These are phyloP conservation scores for Caenorhabditis panamensis DNA, from an alignment of 2,888 invertebrate species.

Conservation along the genomic window DNA sequence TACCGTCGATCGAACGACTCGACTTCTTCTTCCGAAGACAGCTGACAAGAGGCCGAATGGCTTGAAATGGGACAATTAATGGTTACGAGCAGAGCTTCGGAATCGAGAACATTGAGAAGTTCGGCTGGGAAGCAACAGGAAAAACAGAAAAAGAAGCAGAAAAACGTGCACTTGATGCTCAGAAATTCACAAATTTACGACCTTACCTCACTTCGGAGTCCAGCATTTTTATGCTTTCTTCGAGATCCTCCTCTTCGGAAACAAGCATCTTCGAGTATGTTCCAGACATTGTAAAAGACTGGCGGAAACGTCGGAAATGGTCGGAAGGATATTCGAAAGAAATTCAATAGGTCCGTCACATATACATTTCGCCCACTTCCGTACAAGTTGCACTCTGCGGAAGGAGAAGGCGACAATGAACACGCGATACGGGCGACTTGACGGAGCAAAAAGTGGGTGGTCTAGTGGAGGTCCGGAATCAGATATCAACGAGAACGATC, in stretches of 20 bases:
- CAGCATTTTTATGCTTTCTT: conserved; percentile 16
- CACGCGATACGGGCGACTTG: conserved; percentile 1
- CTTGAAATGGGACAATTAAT: conserved; percentile 55
- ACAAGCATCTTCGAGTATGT: conserved; percentile 18
- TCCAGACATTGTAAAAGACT: conserved; percentile 8
- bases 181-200: conserved; percentile 39
- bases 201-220: conserved; percentile 33
- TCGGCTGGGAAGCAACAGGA: background rate
- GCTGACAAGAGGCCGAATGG: conserved; percentile 24
- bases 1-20: conserved; percentile 39
- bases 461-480: background rate
- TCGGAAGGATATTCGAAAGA: conserved; percentile 27
- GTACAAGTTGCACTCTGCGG: conserved; percentile 6
- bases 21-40: conserved; percentile 16
- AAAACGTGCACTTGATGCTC: conserved; percentile 21
- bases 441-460: background rate
- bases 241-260: conserved; percentile 19
- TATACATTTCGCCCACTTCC: conserved; percentile 21
- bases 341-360: conserved; percentile 50
- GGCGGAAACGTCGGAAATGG: conserved; percentile 3
- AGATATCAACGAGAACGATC: background rate
- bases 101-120: conserved; percentile 4
- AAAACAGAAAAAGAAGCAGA: conserved; percentile 3
- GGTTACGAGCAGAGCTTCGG: conserved; percentile 33
- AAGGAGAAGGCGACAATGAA: background rate